Conservation (phyloP, 2,888 invertebrate genomes). For the Nebria brevicollis region DNA sequence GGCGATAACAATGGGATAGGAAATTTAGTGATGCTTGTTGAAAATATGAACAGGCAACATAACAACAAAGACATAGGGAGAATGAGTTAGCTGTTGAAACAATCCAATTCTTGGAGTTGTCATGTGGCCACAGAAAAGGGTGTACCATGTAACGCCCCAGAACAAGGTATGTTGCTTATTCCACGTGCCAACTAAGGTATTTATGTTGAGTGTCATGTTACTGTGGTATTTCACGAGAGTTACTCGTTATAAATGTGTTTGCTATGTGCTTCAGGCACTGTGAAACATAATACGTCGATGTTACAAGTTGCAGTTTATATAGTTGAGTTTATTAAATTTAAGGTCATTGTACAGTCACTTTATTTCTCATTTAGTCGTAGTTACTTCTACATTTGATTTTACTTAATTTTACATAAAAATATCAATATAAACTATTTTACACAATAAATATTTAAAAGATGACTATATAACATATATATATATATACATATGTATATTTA, state of each 20-base stretch:
- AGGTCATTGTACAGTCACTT: not conserved
- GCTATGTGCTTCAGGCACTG: not conserved
- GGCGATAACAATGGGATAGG: not conserved
- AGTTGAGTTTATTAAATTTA: not conserved
- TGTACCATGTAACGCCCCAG: constrained; percentile 46
- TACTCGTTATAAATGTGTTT: not conserved
- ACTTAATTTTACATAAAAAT: too few species aligned
- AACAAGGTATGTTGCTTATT: constrained; percentile 26
- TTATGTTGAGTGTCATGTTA: too few species aligned
- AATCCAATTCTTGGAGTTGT: constrained; percentile 17
- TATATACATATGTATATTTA: too few species aligned
- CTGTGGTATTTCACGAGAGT: not conserved
- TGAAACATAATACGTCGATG: not conserved
- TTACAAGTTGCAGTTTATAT: not conserved
- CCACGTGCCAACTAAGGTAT: not conserved
- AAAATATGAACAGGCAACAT: not conserved
- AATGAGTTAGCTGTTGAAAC: not conserved
- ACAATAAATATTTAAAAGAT: too few species aligned
- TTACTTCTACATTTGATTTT: too few species aligned
- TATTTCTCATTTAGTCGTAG: not conserved
- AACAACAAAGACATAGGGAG: not conserved
- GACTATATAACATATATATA: too few species aligned
- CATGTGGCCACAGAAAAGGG: constrained; percentile 49
- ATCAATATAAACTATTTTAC: too few species aligned
- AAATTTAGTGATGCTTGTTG: not conserved